phyloP scores from a whole-genome alignment of 2,888 invertebrate species.

The Ornithoptera priamus region DNA sequence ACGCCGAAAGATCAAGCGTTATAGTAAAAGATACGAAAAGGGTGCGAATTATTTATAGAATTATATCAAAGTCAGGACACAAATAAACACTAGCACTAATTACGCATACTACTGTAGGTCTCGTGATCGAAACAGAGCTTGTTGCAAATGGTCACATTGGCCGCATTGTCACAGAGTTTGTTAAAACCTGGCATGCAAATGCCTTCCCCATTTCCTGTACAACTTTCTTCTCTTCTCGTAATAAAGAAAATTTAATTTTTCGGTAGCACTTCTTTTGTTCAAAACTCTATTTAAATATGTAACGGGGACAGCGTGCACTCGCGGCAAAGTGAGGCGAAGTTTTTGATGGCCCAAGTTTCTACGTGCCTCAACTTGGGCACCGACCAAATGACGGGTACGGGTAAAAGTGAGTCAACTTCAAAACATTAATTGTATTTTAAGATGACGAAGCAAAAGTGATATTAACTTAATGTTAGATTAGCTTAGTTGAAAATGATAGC shows the following conservation, averaged over 20 bases:
- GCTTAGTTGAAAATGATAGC: too few relatives aligned
- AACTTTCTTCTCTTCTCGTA: not conserved
- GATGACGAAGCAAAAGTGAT: not conserved
- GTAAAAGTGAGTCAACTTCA: slow-evolving; percentile 16
- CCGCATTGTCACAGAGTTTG: too few relatives aligned
- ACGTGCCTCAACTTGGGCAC: not conserved
- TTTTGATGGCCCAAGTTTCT: slow-evolving; percentile 25
- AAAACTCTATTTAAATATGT: slow-evolving; percentile 26
- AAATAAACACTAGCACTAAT: too few relatives aligned
- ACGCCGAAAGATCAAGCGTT: too few relatives aligned
- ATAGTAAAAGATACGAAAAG: too few relatives aligned
- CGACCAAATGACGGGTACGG: slow-evolving; percentile 23
- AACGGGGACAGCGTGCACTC: slow-evolving; percentile 23
- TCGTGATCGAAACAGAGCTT: too few relatives aligned
- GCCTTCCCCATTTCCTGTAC: not conserved
- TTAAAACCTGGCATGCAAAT: not conserved
- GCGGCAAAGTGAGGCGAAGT: slow-evolving; percentile 13
- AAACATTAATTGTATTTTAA: not conserved
- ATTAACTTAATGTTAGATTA: too few relatives aligned
- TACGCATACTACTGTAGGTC: too few relatives aligned
- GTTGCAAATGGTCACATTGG: too few relatives aligned
- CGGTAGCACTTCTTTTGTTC: slow-evolving; percentile 13
- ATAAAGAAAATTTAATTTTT: slow-evolving; percentile 13
- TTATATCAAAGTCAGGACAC: too few relatives aligned
- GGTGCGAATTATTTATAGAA: too few relatives aligned